phyloP scores from a whole-genome alignment of 2,888 invertebrate genomes.

The Tachina lurida region DNA sequence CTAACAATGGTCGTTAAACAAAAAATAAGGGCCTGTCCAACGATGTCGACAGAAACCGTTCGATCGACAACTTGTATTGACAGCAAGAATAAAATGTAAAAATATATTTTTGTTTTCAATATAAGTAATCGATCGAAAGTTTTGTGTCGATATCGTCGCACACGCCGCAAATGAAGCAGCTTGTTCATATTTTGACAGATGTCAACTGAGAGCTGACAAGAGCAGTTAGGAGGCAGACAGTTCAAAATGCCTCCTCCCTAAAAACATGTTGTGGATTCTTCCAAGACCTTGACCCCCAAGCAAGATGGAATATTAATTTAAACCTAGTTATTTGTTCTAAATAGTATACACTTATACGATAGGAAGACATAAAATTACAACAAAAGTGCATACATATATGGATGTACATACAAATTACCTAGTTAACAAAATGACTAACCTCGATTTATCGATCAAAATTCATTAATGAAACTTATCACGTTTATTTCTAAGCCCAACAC shows the following conservation, averaged over 20 bases:
- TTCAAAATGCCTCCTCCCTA: neutral
- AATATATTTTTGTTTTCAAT: too few species aligned
- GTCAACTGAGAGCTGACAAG: too few species aligned
- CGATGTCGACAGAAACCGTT: too few species aligned
- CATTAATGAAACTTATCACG: conserved; percentile 40
- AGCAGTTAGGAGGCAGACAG: too few species aligned
- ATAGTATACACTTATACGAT: neutral
- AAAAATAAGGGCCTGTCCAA: too few species aligned
- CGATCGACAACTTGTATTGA: too few species aligned
- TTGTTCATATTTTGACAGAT: too few species aligned
- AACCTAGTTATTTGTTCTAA: neutral
- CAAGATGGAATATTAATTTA: neutral
- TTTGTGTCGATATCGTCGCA: too few species aligned
- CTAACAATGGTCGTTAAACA: too few species aligned
- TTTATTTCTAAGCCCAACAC: conserved; percentile 21
- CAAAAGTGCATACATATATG: neutral
- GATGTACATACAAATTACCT: neutral
- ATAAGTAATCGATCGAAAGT: too few species aligned
- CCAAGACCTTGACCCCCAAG: neutral
- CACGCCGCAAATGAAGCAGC: too few species aligned
- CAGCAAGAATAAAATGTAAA: too few species aligned
- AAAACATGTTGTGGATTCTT: neutral
- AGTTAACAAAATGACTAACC: neutral
- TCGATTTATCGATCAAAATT: neutral
- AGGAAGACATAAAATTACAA: neutral